Evolutionary conservation across 2,888 invertebrate species (phyloP).

Genomic region (Tetragnatha montana): DNA sequence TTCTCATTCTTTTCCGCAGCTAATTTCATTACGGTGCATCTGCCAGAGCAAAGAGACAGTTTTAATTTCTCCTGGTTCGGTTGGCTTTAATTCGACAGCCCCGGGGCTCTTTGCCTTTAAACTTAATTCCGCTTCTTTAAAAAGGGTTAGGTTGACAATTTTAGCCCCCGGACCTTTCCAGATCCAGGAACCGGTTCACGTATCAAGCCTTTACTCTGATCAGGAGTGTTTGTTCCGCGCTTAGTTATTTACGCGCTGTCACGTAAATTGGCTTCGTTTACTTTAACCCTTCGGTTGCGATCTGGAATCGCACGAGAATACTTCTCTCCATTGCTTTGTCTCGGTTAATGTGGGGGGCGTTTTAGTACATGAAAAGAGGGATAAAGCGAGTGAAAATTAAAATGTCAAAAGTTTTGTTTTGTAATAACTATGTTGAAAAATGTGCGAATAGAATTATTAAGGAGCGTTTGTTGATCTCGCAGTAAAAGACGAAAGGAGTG

Average conservation of each 20-base stretch:
- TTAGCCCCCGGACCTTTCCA: not conserved
- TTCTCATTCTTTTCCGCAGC: not conserved
- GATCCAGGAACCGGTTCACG: not conserved
- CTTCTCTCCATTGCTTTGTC: no score
- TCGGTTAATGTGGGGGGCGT: no score
- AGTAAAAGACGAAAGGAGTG: no score
- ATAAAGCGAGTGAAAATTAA: no score
- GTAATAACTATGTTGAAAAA: no score
- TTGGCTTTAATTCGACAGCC: slow-evolving; percentile 27
- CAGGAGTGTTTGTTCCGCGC: not conserved
- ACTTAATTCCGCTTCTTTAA: slow-evolving; percentile 17
- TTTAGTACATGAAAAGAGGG: no score
- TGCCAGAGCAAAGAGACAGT: not conserved
- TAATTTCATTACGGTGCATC: not conserved
- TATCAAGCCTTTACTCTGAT: not conserved
- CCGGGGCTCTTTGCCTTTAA: slow-evolving; percentile 6
- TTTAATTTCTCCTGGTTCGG: slow-evolving; percentile 42
- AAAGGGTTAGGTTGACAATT: not conserved
- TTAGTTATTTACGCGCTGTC: not conserved
- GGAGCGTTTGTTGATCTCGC: no score
- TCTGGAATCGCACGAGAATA: no score
- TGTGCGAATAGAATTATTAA: no score
- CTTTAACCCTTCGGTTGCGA: no score
- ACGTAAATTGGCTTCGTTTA: not conserved
- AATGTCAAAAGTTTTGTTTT: no score